A percentile compares a stretch with the other conserved stretches of the same genome.
Evolutionary conservation across 1,140 invertebrate species (phyloP).

Genomic region (Pseudomyrmex concolor): DNA sequence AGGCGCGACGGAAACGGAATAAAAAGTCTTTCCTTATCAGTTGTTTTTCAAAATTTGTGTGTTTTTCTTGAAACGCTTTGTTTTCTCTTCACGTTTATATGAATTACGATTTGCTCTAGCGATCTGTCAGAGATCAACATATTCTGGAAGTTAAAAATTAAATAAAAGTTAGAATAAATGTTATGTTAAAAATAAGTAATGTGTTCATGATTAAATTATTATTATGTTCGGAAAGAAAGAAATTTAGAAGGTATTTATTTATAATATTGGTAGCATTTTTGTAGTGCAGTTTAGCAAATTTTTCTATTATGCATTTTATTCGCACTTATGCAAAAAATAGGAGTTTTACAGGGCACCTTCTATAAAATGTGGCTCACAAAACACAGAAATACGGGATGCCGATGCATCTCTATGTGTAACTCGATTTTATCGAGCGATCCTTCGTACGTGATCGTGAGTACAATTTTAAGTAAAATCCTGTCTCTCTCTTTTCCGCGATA

Average conservation of each 20-base stretch:
- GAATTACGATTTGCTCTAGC: not conserved
- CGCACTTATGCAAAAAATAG: not conserved
- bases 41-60: slow-evolving; percentile 15
- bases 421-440: slow-evolving; percentile 58
- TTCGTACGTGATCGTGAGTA: slow-evolving; percentile 46
- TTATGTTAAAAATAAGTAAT: too few species aligned
- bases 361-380: slow-evolving; percentile 7
- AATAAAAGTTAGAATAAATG: slow-evolving; percentile 2
- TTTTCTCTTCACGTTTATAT: not conserved
- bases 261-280: not conserved
- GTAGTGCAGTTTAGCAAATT: not conserved
- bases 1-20: slow-evolving; percentile 46
- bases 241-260: not conserved
- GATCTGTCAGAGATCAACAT: not conserved
- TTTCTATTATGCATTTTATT: not conserved
- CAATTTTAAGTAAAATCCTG: slow-evolving; percentile 52
- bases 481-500: slow-evolving; percentile 1
- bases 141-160: not conserved
- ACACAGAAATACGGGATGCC: slow-evolving; percentile 20
- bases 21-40: slow-evolving; percentile 28
- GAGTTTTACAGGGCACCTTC: slow-evolving; percentile 12
- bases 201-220: not conserved
- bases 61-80: not conserved
- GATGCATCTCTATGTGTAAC: slow-evolving; percentile 22
- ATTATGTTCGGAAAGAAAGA: not conserved